phyloP scores from a whole-genome alignment of 2,888 invertebrate species.

The Sceliomorpha sp. region DNA sequence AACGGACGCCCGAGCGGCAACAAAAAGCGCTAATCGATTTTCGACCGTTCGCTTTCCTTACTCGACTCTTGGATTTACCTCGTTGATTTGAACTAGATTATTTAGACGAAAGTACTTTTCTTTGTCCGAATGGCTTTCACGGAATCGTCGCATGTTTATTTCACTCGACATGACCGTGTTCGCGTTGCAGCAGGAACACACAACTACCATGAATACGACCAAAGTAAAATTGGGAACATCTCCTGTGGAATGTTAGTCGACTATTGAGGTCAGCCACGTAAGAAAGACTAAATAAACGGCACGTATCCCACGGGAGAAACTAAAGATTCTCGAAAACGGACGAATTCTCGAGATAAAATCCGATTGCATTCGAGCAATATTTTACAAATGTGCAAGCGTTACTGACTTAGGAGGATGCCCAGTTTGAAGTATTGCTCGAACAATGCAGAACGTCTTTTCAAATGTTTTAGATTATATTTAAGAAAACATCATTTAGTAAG shows the following conservation, averaged over 20 bases:
- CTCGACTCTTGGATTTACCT: no score
- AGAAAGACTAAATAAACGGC: conserved; percentile 48
- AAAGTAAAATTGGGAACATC: conserved; percentile 48
- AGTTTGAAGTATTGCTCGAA: conserved; percentile 33
- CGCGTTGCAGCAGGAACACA: conserved; percentile 20
- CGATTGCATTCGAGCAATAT: conserved; percentile 49
- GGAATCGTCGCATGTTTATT: conserved; percentile 28
- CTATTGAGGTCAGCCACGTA: conserved; percentile 50
- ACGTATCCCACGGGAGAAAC: conserved; percentile 45
- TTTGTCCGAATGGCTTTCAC: conserved; percentile 9
- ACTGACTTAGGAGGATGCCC: conserved; percentile 25
- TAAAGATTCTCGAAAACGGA: conserved; percentile 47
- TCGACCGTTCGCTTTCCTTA: no score
- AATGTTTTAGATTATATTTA: no score
- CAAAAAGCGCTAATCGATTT: not conserved
- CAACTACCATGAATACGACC: conserved; percentile 31
- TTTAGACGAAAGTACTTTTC: no score
- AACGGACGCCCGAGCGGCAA: no score
- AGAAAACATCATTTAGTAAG: no score
- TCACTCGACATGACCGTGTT: conserved; percentile 20
- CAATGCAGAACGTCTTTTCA: conserved; percentile 17
- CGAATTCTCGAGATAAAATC: conserved; percentile 41
- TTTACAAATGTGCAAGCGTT: conserved; percentile 34
- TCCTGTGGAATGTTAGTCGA: conserved; percentile 37
- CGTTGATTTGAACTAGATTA: no score